A percentile compares a stretch with the other conserved stretches of the same genome.
Conservation (phyloP, 1,140 invertebrate genomes). For the Chelonus insularis region DNA sequence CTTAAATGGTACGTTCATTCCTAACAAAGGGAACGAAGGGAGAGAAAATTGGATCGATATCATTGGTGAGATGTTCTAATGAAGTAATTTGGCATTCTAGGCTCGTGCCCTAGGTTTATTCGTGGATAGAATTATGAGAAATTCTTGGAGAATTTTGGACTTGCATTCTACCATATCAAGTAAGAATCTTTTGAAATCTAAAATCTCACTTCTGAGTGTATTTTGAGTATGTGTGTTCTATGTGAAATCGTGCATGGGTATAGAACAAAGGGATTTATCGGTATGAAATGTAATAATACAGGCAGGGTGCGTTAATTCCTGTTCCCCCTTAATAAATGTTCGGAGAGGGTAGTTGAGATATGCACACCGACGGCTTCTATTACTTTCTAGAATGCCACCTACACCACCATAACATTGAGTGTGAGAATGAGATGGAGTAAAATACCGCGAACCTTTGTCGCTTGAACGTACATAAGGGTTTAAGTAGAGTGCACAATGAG, state of each 20-base stretch:
- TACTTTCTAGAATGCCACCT: conserved; percentile 7
- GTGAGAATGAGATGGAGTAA: background rate
- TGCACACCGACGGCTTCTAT: background rate
- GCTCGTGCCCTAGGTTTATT: background rate
- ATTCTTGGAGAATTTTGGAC: background rate
- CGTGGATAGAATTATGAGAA: conserved; percentile 13
- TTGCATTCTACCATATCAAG: no score
- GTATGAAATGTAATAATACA: conserved; percentile 1
- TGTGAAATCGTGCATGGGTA: no score
- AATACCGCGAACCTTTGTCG: conserved; percentile 26
- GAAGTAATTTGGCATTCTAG: conserved; percentile 22
- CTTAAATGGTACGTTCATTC: background rate
- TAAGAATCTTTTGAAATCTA: no score
- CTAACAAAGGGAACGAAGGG: background rate
- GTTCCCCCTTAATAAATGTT: conserved; percentile 12
- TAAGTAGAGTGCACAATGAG: conserved; percentile 17
- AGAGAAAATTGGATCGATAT: conserved; percentile 1
- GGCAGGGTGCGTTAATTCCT: conserved; percentile 5
- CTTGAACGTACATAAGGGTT: conserved; percentile 12
- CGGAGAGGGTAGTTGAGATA: background rate
- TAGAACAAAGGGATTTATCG: background rate
- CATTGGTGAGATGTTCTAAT: conserved; percentile 16
- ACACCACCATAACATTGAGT: background rate
- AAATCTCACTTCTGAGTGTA: no score
- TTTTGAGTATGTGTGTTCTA: no score